Base-by-base conservation (phyloP, 2,888 invertebrate species). In the Ophion ventricosus region DNA sequence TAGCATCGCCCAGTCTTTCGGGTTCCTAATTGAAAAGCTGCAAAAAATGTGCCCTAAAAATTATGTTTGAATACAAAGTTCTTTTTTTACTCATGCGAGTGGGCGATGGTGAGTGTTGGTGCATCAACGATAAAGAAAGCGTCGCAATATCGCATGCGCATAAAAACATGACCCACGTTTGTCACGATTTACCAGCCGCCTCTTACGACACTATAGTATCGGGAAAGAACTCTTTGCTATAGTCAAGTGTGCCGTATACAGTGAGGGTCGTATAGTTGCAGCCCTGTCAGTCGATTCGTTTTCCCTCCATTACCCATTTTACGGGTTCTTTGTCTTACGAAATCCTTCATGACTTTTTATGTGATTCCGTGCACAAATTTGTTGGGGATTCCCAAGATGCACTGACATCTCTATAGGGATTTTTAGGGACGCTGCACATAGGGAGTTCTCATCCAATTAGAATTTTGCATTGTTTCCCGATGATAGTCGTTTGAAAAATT, bases 211-310 rank as follows among this genome's bases (percentile, higher is more conserved):
- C 40, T 20, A 11, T 57, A 76, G 25, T 1, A 57, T 20, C n/a
- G 29, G 25, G 17, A 23, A 56, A 66, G 25, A 66, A 64, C 54
- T 56, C 25, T 66, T 75, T 40, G 40, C n/a, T 76, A 57, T 57
- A 76, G 25, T 56, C 11, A 8, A 35, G 75, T 35, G 54, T 35
- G 23, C 61, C 8, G 10, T 29, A 25, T 43, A 61, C 20, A 59
- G 2, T 49, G 14, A 17, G 49, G 49, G 14, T 49, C 59, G 14
- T 40, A 57, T 17, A 59, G 72, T 59, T 5, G 14, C 10, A 72
- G 8, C 29, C 29, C 10, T 49, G 11, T 20, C 11, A 23, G 66
- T 40, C 0, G 1, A 1, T 20, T 49, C 14, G 1, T 17, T 2
- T 11, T 11, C 14, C 49, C 17, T 49, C 17, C 14, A 49, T 49